A percentile compares a stretch with the other conserved stretches of the same genome.
Conservation (phyloP, 2,797 vertebrate species). For the Tiaroga cobitis region DNA sequence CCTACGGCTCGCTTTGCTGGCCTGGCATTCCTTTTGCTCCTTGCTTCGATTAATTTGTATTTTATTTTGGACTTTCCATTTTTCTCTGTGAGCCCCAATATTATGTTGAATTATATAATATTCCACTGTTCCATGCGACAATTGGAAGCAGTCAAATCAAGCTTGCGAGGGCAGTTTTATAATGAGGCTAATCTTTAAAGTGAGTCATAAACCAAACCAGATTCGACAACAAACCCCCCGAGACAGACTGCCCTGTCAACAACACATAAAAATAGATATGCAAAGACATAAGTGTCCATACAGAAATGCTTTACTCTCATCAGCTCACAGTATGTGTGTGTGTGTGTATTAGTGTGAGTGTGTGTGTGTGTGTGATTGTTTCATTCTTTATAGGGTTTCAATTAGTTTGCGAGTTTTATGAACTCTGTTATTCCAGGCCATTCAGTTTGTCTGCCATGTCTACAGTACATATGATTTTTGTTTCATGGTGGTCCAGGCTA, state of each 20-base stretch:
- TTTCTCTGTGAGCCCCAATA: constrained; percentile 65
- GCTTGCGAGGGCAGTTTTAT: constrained; percentile 65
- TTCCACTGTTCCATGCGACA: constrained; percentile 70
- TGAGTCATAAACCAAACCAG: constrained; percentile 73
- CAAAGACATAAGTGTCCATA: constrained; percentile 31
- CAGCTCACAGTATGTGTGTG: constrained; percentile 22
- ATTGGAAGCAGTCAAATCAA: constrained; percentile 71
- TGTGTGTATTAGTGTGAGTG: background rate
- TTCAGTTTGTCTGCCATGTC: constrained; percentile 24
- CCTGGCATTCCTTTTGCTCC: constrained; percentile 30
- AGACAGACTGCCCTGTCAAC: constrained; percentile 49
- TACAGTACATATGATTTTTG: constrained; percentile 26
- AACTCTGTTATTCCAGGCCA: constrained; percentile 25
- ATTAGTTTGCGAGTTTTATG: constrained; percentile 39
- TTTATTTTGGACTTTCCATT: constrained; percentile 60
- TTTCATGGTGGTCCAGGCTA: constrained; percentile 39
- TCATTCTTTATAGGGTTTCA: constrained; percentile 32
- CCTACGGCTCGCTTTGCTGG: constrained; percentile 62
- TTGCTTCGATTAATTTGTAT: constrained; percentile 43
- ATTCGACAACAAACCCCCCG: constrained; percentile 60
- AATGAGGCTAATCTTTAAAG: constrained; percentile 74
- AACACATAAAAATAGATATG: constrained; percentile 37
- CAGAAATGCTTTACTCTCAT: constrained; percentile 52
- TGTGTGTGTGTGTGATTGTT: background rate
- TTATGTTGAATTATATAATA: constrained; percentile 65